Evolutionary conservation across 1,140 invertebrate genomes (phyloP), one percentile per base, ranked within the genome.

Genomic region (Calephelis nemesis): DNA sequence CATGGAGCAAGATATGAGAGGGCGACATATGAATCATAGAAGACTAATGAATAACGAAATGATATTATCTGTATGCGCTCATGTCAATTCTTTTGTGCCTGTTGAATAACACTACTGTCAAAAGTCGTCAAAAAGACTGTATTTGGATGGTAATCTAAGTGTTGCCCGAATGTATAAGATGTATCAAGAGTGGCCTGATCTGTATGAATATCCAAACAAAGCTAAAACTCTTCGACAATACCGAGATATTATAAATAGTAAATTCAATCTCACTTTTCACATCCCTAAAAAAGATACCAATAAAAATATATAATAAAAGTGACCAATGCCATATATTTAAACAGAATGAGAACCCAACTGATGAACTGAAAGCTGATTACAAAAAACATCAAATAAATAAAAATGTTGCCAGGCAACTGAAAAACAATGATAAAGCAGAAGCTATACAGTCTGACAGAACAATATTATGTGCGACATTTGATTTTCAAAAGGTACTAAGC

Each of bases 241-340:
- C 40, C 52, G 62, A 65, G 62, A 72, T 11, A 72, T 72, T 68
- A 66, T 72, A 1, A 68, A 68, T 12, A 52, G n/a, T 19, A 49
- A 73, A 39, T 73, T 73, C 63, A 73, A 73, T 62, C n/a, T 73
- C 1, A 64, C 47, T 12, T 65, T 73, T 47, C 58, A 72, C 48
- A 40, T 62, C 5, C 71, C 67, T 11, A 68, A 72, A 69, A 72
- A 72, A 52, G 71, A 72, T 66, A 10, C 30, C 12, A n/a, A n/a
- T n/a, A n/a, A n/a, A n/a, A n/a, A n/a, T n/a, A n/a, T n/a, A n/a
- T n/a, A n/a, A n/a, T n/a, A n/a, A n/a, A n/a, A 69, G 72, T 45
- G 65, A 73, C 52, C 15, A 47, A 0, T 73, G 72, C 49, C 69
- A 71, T 50, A 19, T 15, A 11, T 67, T 65, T 47, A 39, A 60